Evolutionary conservation across 2,888 invertebrate genomes (phyloP).

Genomic region (Chymomyza fuscimana): DNA sequence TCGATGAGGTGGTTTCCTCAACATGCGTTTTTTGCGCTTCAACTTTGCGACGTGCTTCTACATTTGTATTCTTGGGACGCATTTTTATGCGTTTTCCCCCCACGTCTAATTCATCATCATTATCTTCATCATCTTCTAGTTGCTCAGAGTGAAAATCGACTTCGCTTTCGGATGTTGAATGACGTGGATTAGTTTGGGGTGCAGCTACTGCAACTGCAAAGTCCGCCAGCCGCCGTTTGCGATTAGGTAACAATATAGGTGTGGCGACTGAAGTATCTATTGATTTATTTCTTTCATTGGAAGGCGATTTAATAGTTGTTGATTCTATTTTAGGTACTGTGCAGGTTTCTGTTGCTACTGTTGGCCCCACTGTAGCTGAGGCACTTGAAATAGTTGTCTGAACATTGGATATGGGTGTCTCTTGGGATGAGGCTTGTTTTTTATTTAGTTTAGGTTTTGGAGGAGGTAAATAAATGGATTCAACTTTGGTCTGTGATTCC

Average conservation of each 20-base stretch:
- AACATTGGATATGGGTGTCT: not conserved
- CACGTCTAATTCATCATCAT: conserved; percentile 70
- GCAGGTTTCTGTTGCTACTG: not conserved
- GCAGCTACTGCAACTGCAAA: conserved; percentile 37
- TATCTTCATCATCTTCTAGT: conserved; percentile 78
- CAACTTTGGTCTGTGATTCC: not conserved
- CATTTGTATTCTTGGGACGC: conserved; percentile 71
- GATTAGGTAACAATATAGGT: conserved; percentile 46
- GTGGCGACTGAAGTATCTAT: conserved; percentile 9
- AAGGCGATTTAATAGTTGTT: not conserved
- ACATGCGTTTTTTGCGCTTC: conserved; percentile 74
- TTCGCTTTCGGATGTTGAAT: conserved; percentile 77
- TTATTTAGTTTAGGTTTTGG: not conserved
- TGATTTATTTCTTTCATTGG: not conserved
- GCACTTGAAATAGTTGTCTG: conserved; percentile 3
- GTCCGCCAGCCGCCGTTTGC: conserved; percentile 75
- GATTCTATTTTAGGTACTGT: not conserved
- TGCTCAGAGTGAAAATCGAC: conserved; percentile 80
- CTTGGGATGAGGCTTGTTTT: not conserved
- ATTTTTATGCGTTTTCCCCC: conserved; percentile 79
- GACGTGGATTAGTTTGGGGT: conserved; percentile 25
- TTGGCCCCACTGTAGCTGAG: not conserved
- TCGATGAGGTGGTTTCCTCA: conserved; percentile 75
- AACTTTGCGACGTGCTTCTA: conserved; percentile 74
- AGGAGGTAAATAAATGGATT: not conserved